These are phyloP conservation scores for Sebastes steindachneri DNA, from an alignment of 2,797 vertebrate species.

Conservation along the genomic window DNA sequence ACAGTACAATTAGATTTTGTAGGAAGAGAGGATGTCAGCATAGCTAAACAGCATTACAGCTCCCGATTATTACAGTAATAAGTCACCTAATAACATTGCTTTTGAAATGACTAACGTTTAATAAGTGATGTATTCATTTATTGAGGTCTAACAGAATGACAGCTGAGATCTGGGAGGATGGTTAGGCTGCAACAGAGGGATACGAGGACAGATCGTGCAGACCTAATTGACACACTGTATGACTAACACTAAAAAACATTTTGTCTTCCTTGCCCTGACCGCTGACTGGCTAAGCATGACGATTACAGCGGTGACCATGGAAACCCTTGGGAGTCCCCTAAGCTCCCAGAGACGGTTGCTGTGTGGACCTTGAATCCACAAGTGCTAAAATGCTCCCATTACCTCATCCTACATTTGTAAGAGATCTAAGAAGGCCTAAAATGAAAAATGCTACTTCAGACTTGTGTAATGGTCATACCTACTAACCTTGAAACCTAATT, in stretches of 20 bases:
- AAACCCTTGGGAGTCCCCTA: conserved; percentile 54
- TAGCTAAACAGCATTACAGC: background rate
- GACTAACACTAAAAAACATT: background rate
- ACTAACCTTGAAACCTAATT: background rate
- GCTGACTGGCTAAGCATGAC: conserved; percentile 33
- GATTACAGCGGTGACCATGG: conserved; percentile 63
- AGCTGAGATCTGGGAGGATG: background rate
- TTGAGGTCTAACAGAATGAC: background rate
- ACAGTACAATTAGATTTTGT: background rate
- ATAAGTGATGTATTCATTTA: background rate
- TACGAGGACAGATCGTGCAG: background rate
- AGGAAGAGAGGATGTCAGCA: background rate
- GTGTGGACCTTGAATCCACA: conserved; percentile 9
- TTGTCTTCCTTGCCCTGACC: background rate
- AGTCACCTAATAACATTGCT: background rate
- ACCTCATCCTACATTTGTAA: conserved; percentile 34
- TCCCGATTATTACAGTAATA: background rate
- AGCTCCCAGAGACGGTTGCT: conserved; percentile 46
- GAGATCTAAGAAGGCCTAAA: background rate
- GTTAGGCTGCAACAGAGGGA: background rate
- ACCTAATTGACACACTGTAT: conserved; percentile 38
- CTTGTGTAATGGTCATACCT: background rate
- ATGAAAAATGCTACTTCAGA: background rate
- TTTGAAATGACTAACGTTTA: background rate
- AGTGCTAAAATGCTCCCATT: conserved; percentile 42